Evolutionary conservation across 2,113 vertebrate species (phyloP), one percentile per base, ranked within the genome.

Genomic region (Onychostruthus taczanowskii): DNA sequence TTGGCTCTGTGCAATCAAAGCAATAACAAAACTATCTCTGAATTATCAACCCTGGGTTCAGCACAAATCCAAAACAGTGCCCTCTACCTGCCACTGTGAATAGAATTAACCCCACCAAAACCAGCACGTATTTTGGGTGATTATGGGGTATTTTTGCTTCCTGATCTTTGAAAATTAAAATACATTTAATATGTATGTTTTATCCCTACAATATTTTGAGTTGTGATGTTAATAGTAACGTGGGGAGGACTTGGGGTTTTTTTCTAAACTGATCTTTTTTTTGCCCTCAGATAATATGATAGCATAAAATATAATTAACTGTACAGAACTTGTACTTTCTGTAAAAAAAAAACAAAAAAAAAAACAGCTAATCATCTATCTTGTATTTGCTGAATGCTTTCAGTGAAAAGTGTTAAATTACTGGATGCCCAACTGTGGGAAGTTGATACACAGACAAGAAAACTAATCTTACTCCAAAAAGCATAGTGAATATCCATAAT

Each of bases 331-430:
- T 87, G 19, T 33, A n/a, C 52, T 81, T 95, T 75, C 31, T 87
- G 92, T 39, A 10, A n/a, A 56, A 55, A 55, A 15, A 8, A 39
- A 39, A 39, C 39, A 10, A n/a, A n/a, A 50, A 68, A 76, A 76
- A 70, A 66, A 70, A 1, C 4, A 69, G 12, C 56, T 88, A 68
- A 90, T 95, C 87, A 82, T 62, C 84, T 91, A 61, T 96, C 63
- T 94, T 89, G 31, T 75, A 73, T 82, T 76, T 73, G 59, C 21
- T 93, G 79, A 97, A 94, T 96, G 13, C 84, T 80, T 95, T 95
- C 76, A 83, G 39, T 95, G 66, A 96, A 97, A 97, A 94, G 35
- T 93, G 55, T 93, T 95, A 93, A 95, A 95, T 96, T 95, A 84
- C 37, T 96, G 63, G 62, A 81, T 96, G 86, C 62, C 89, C 91